Base-by-base conservation (phyloP, 2,888 invertebrate genomes). In the Epinotia ramella region DNA sequence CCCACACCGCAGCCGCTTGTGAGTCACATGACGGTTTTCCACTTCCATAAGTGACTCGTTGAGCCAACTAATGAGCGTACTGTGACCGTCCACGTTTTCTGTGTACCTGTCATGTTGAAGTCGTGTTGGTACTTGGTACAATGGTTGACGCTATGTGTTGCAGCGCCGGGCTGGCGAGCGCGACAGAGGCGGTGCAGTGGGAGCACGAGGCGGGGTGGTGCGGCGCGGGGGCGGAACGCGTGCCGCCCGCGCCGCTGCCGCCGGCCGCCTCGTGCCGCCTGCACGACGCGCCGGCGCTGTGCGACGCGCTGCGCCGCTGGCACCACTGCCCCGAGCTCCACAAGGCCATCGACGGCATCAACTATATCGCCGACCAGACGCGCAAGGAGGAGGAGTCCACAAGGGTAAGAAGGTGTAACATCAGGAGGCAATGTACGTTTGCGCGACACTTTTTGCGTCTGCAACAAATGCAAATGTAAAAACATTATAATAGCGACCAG, bases 331-430 rank as follows among this genome's bases (percentile, higher is more conserved):
- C 98, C 60, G 98, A 98, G 92, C 96, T 98, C 81, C 97, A 97
- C 92, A 98, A 98, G 91, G 98, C 98, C 84, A 98, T 98, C 90
- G 98, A 98, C 89, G 98, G 98, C 80, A 98, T 98, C 81, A 96
- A 97, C 86, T 98, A 98, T 89, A 98, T 98, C 86, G 98, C 98
- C 68, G 98, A 98, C 91, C 98, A 98, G 91, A 98, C 98, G 75
- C 96, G 97, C 86, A 96, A 98, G 86, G 98, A 98, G 91, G 98
- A 98, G 91, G 98, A 98, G 89, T 97, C 98, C 77, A 98, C 97
- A 73, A 96, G 97, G 95, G 98, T 98, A 89, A 94, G 95, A 16
- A 49, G 16, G 16, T 5, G 53, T n/a, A 7, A n/a, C 2, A n/a
- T n/a, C n/a, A n/a, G 53, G n/a, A 9, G n/a, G n/a, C 49, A 0